Percentiles rank a stretch among this genome's conserved stretches.
Conservation (phyloP, 2,888 invertebrate genomes). For the Anaspis maculata region DNA sequence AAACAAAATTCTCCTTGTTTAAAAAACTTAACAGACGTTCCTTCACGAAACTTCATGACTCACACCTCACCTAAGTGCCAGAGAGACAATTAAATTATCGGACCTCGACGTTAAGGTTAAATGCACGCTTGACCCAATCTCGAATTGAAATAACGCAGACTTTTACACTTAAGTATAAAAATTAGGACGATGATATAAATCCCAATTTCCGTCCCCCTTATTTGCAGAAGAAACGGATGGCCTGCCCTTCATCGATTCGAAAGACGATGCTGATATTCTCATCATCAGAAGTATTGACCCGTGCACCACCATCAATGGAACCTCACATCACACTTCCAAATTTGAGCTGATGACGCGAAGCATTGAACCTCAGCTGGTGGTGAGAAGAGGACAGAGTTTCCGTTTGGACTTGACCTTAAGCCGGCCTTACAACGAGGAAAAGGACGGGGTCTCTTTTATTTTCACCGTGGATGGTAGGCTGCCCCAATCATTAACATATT, state of each 20-base stretch:
- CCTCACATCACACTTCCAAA: constrained; percentile 67
- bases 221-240: constrained; percentile 20
- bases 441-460: constrained; percentile 76
- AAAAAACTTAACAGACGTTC: too few species aligned
- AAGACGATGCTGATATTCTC: constrained; percentile 45
- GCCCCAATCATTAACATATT: too few species aligned
- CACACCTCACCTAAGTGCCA: too few species aligned
- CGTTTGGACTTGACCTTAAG: constrained; percentile 63
- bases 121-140: too few species aligned
- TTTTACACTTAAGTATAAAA: too few species aligned
- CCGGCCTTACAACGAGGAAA: constrained; percentile 62
- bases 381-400: constrained; percentile 79
- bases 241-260: constrained; percentile 19
- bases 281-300: constrained; percentile 66
- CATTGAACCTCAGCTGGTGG: constrained; percentile 55
- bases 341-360: constrained; percentile 63
- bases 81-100: too few species aligned
- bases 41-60: too few species aligned
- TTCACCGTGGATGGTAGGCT: constrained; percentile 64
- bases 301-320: constrained; percentile 64
- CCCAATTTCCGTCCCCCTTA: constrained; percentile 1
- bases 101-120: too few species aligned
- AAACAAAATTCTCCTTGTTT: too few species aligned
- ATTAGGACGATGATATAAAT: too few species aligned
- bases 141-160: too few species aligned